phyloP scores from a whole-genome alignment of 92 coral and sea anemone genomes.

The Actinernus sp. region DNA sequence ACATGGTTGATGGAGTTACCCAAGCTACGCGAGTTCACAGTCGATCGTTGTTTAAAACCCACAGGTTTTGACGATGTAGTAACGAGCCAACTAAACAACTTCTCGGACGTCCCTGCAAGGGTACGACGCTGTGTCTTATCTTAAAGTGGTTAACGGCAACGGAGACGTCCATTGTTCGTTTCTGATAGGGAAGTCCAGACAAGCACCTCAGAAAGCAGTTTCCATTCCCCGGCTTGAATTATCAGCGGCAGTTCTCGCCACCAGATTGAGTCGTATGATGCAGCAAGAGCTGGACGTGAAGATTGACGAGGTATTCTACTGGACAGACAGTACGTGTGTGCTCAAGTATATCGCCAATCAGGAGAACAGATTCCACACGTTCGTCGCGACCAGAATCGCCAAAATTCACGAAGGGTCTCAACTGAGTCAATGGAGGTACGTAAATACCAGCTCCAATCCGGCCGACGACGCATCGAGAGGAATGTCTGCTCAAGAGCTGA shows the following conservation, averaged over 20 bases:
- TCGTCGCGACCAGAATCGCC: constrained; percentile 10
- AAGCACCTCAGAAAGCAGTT: neutral
- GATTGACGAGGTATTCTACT: neutral
- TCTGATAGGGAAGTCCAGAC: neutral
- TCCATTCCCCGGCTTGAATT: constrained; percentile 21
- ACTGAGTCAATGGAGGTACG: constrained; percentile 19
- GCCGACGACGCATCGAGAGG: constrained; percentile 5
- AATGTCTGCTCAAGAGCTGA: neutral
- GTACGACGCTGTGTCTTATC: neutral
- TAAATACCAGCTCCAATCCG: constrained; percentile 10
- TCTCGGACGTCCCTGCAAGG: neutral
- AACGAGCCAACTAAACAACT: neutral
- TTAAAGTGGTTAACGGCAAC: neutral
- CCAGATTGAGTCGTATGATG: constrained; percentile 5
- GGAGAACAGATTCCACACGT: constrained; percentile 13
- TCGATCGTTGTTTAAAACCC: constrained; percentile 6
- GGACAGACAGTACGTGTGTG: constrained; percentile 5
- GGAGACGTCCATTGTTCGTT: constrained; percentile 1
- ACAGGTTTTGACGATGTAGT: neutral
- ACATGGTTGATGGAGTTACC: neutral
- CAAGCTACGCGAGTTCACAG: neutral
- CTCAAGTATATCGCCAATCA: constrained; percentile 6
- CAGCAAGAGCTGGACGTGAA: constrained; percentile 6
- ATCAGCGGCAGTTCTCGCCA: constrained; percentile 4
- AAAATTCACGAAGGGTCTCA: neutral